Evolutionary conservation across 2,113 vertebrate genomes (phyloP).

Genomic region (Odobenus rosmarus): DNA sequence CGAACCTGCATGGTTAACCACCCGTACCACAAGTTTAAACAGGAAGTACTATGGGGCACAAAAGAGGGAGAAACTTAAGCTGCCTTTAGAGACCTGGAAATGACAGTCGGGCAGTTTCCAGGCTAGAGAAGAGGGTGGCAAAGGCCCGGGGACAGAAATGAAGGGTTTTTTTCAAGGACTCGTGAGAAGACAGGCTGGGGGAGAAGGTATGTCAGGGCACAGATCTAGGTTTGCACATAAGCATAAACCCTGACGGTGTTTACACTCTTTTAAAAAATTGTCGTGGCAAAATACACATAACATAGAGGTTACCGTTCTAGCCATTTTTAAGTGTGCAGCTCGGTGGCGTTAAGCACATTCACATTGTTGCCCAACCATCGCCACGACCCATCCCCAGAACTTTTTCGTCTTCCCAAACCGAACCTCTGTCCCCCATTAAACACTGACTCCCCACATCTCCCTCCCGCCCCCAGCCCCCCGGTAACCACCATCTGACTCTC

Average conservation of each 20-base stretch:
- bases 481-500: neutral
- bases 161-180: neutral
- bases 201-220: neutral
- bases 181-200: neutral
- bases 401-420: neutral
- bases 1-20: neutral
- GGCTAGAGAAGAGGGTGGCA: neutral
- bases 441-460: neutral
- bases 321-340: neutral
- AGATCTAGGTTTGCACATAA: neutral
- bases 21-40: neutral
- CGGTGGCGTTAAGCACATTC: neutral
- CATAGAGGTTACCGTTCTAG: neutral
- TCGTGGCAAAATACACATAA: neutral
- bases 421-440: neutral
- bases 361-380: neutral
- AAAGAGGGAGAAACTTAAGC: neutral
- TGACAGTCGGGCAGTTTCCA: neutral
- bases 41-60: neutral
- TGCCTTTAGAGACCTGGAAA: neutral
- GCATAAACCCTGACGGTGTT: neutral
- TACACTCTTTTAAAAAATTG: neutral
- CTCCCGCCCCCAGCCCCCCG: neutral
- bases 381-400: neutral
- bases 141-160: neutral